Conservation (phyloP, 2,888 invertebrate species). For the Diaperis boleti region DNA sequence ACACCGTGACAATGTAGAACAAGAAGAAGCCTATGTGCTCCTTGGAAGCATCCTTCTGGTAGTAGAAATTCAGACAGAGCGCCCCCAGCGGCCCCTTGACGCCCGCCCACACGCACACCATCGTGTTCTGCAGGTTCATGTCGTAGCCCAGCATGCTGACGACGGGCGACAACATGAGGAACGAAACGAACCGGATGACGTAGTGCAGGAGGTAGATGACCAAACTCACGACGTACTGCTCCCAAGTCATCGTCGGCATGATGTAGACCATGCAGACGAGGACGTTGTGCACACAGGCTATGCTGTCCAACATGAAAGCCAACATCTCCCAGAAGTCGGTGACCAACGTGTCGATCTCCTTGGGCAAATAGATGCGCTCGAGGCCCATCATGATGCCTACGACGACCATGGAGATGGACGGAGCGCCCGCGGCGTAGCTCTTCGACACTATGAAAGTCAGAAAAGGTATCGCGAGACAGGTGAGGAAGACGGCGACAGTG, state of each 20-base stretch:
- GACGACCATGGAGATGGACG: background rate
- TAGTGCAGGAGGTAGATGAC: background rate
- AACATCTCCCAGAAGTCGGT: conserved; percentile 10
- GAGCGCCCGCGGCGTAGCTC: background rate
- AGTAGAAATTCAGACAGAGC: background rate
- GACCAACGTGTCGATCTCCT: background rate
- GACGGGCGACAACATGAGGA: conserved; percentile 67
- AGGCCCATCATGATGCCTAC: conserved; percentile 8
- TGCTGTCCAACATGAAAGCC: background rate
- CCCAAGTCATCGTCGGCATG: background rate
- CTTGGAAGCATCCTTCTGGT: background rate
- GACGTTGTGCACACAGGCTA: background rate
- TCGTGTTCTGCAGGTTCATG: conserved; percentile 70
- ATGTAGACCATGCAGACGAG: background rate
- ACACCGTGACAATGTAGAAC: conserved; percentile 71
- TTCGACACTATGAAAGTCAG: background rate
- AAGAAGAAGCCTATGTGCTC: conserved; percentile 51
- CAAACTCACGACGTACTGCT: background rate
- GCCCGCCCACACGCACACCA: conserved; percentile 75
- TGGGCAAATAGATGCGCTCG: conserved; percentile 5
- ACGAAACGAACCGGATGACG: conserved; percentile 45
- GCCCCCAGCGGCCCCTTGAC: conserved; percentile 68
- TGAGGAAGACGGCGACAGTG: background rate
- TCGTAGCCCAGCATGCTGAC: conserved; percentile 71
- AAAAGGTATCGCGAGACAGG: background rate